Base-by-base conservation (phyloP, 2,888 invertebrate species). In the Oscheius onirici region DNA sequence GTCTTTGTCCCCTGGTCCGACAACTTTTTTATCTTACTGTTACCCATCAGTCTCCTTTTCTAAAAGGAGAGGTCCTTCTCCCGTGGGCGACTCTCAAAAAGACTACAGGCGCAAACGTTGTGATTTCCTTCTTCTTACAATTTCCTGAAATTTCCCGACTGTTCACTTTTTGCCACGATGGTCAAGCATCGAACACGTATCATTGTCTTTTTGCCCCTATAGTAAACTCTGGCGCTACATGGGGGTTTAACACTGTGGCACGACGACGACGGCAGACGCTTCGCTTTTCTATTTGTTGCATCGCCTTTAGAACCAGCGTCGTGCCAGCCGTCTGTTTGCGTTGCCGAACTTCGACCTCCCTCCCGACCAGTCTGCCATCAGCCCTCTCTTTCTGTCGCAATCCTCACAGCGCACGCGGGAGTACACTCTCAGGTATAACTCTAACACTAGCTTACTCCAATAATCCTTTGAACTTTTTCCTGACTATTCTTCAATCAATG, bases 331-430 rank as follows among this genome's bases (percentile, higher is more conserved):
- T 63, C 49, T 63, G 63, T 63, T 63, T 63, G 63, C 63, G 63
- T 63, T 63, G 63, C 63, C 63, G 63, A 63, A 63, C 63, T 63
- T 63, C 63, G 63, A 63, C 63, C 63, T 63, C 63, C 63, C n/a
- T n/a, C 63, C 63, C 63, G 63, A 63, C 63, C 63, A 63, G 63
- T 63, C 63, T 63, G 63, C 63, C 63, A 63, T 63, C 63, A 44
- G 63, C 63, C 46, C 63, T 22, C 22, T 49, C 49, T 17, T 34
- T 15, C 17, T 63, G 63, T 46, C 63, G 63, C 63, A 63, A 63
- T 63, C 63, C 63, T 63, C 49, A 44, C 44, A 46, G 46, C 49
- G 63, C 63, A 49, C 63, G 44, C 63, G 17, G n/a, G 49, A 28
- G 49, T 46, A 49, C 46, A 26, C 26, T 26, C 63, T 49, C 60